phyloP scores from a whole-genome alignment of 2,888 invertebrate genomes.

The Clistopyga incitator region DNA sequence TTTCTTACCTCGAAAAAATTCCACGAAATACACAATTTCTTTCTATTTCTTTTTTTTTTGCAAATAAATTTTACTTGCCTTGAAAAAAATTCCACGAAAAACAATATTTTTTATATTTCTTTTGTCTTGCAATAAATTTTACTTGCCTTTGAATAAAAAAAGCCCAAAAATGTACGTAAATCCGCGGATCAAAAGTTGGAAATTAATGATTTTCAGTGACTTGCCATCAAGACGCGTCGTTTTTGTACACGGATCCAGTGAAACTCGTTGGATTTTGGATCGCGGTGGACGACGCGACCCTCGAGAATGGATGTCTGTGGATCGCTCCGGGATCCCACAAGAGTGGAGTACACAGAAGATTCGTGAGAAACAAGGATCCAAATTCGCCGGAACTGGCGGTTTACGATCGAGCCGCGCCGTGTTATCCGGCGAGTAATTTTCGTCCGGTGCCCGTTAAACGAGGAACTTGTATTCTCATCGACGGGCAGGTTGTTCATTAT shows the following conservation, averaged over 20 bases:
- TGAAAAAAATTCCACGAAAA: background rate
- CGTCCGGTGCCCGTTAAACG: conserved; percentile 92
- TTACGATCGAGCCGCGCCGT: conserved; percentile 89
- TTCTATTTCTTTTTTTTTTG: too few species aligned
- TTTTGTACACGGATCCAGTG: conserved; percentile 93
- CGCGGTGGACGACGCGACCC: conserved; percentile 96
- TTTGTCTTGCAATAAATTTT: too few species aligned
- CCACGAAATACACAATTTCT: too few species aligned
- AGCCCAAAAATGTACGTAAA: background rate
- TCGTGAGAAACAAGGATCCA: conserved; percentile 89
- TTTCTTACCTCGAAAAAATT: too few species aligned
- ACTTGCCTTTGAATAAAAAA: too few species aligned
- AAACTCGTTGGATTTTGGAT: conserved; percentile 97
- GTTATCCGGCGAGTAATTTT: conserved; percentile 91
- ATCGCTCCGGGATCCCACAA: conserved; percentile 96
- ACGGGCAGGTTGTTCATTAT: conserved; percentile 97
- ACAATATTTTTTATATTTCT: too few species aligned
- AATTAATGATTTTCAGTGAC: conserved; percentile 85
- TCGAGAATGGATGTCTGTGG: conserved; percentile 98
- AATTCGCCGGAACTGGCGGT: conserved; percentile 87
- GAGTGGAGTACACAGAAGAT: conserved; percentile 90
- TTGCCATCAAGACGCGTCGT: conserved; percentile 95
- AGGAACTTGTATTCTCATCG: conserved; percentile 95
- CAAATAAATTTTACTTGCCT: too few species aligned
- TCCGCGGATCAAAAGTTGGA: conserved; percentile 2